phyloP scores from a whole-genome alignment of 2,797 vertebrate genomes.

The Gymnodraco acuticeps region DNA sequence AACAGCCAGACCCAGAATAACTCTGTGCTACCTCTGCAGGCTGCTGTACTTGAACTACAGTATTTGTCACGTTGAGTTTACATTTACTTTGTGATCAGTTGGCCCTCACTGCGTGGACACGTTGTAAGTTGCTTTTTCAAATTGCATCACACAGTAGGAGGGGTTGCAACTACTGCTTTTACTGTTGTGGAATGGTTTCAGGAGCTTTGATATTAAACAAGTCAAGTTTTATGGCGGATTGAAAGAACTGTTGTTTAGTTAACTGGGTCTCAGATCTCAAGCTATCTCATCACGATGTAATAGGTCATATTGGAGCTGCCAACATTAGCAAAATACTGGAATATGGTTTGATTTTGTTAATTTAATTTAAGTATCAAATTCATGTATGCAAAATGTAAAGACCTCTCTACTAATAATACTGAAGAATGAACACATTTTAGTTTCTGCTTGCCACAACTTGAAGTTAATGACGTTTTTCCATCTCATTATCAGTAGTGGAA shows the following conservation, averaged over 20 bases:
- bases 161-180: not conserved
- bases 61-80: conserved; percentile 10
- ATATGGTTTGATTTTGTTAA: not conserved
- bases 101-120: not conserved
- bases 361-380: conserved; percentile 15
- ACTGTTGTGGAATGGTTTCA: conserved; percentile 17
- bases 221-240: conserved; percentile 16
- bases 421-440: not conserved
- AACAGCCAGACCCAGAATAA: conserved; percentile 43
- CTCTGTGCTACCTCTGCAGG: conserved; percentile 2
- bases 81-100: conserved; percentile 16
- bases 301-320: not conserved
- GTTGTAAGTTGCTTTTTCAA: not conserved
- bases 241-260: conserved; percentile 4
- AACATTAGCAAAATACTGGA: not conserved
- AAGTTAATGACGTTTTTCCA: not conserved
- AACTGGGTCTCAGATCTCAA: not conserved
- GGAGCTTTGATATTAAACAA: conserved; percentile 9
- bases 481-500: not conserved
- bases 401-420: not conserved
- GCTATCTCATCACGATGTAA: not conserved
- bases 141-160: not conserved
- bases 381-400: conserved; percentile 8
- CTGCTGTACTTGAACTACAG: not conserved
- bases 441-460: not conserved